Evolutionary conservation across 2,797 vertebrate species (phyloP), one percentile per base, ranked within the genome.

Genomic region (Trachurus trachurus): DNA sequence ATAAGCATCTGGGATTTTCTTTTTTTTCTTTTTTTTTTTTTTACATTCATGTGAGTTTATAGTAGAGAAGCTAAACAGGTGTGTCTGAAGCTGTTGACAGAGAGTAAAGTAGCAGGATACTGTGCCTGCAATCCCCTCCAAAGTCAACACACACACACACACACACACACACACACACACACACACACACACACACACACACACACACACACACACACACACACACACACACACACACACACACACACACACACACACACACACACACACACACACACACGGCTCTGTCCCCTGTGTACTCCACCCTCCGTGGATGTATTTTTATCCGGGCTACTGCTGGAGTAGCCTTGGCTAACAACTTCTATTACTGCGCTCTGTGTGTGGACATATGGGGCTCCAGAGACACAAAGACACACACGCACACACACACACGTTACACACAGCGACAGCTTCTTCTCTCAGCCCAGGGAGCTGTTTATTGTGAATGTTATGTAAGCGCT

Each of bases 401-500:
- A 68, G 10, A 71, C 57, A 58, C 63, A 44, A 8, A 44, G 17
- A 69, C 45, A 64, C 44, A 39, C 34, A 45, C 53, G 59, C 5
- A 4, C 8, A 66, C 57, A 37, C 31, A 19, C 44, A 50, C 7
- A 64, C 3, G 6, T 26, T 6, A 66, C 57, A 37, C 40, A 15
- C 44, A 50, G 22, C 2, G 12, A 58, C 61, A 37, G 53, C 39
- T 65, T 42, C 69, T 69, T 65, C 13, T 17, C 47, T 39, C 56
- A 65, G 47, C 44, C 22, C 56, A 17, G 44, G 73, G 47, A 77
- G 62, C 60, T 69, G 65, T 79, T 70, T 66, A 60, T 80, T 85
- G 78, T 77, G 73, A 78, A 37, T 56, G 60, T 87, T 87, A 78
- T 66, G 78, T 83, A 85, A 89, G 78, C 22, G 19, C 37, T 85